A percentile compares a stretch with the other conserved stretches of the same genome.
phyloP scores from a whole-genome alignment of 2,888 invertebrate genomes.

The Microctonus hyperodae region DNA sequence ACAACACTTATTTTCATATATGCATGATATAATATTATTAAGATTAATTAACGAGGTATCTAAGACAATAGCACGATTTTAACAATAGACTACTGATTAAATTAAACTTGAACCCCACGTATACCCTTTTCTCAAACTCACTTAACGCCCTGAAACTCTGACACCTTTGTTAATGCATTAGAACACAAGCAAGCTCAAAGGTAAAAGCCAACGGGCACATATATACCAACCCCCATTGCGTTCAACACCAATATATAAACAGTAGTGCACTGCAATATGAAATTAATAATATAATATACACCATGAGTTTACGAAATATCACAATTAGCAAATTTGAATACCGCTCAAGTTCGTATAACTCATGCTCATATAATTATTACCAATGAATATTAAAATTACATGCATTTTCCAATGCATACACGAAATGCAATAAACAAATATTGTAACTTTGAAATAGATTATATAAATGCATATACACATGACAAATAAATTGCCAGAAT shows the following conservation, averaged over 20 bases:
- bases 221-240: neutral
- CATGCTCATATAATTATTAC: neutral
- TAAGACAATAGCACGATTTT: neutral
- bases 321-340: neutral
- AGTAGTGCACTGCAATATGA: neutral
- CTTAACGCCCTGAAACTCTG: neutral
- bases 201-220: neutral
- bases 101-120: neutral
- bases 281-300: neutral
- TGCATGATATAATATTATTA: neutral
- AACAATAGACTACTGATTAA: neutral
- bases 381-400: neutral
- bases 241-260: neutral
- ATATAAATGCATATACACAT: neutral
- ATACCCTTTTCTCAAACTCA: constrained; percentile 2
- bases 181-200: neutral
- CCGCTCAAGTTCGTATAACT: neutral
- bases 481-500: neutral
- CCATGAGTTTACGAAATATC: neutral
- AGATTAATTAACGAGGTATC: neutral
- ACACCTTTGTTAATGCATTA: constrained; percentile 8
- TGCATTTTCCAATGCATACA: neutral
- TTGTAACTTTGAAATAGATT: neutral
- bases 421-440: no score
- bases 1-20: neutral